Percentiles rank a stretch among this genome's conserved stretches.
Evolutionary conservation across 2,113 vertebrate species (phyloP).

Genomic region (Pachyramphus minor): DNA sequence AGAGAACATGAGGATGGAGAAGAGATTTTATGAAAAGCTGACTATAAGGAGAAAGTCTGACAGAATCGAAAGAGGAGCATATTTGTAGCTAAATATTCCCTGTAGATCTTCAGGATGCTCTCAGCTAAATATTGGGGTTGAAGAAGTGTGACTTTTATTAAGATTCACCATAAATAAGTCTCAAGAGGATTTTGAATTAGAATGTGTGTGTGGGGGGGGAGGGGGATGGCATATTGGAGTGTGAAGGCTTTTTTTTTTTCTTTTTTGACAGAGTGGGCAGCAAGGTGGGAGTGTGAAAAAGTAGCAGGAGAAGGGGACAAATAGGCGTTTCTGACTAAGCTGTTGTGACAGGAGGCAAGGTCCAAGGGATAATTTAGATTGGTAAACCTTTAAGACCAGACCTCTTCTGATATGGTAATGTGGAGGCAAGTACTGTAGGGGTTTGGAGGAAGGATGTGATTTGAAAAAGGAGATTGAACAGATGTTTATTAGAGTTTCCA

Average conservation of each 20-base stretch:
- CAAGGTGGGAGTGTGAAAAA: constrained; percentile 46
- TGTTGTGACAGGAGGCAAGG: constrained; percentile 13
- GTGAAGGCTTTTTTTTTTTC: neutral
- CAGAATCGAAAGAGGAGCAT: neutral
- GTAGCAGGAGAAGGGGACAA: neutral
- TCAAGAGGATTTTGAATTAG: constrained; percentile 34
- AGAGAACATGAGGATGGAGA: neutral
- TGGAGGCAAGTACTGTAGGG: neutral
- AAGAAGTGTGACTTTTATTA: constrained; percentile 5
- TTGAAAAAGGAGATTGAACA: neutral
- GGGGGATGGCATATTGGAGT: constrained; percentile 16
- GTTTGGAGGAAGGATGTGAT: neutral
- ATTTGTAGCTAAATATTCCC: neutral
- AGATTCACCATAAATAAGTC: neutral
- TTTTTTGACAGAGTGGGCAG: constrained; percentile 7
- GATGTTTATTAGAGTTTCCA: neutral
- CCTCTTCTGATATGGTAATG: neutral
- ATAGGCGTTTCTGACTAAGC: constrained; percentile 42
- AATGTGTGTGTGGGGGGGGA: neutral
- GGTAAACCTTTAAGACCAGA: neutral
- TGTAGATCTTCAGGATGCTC: neutral
- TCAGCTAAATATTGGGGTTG: neutral
- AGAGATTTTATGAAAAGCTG: neutral
- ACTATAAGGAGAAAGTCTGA: neutral
- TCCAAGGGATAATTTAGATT: constrained; percentile 13